Evolutionary conservation across 2,113 vertebrate species (phyloP), one percentile per base, ranked within the genome.

Genomic region (Vimba vimba): DNA sequence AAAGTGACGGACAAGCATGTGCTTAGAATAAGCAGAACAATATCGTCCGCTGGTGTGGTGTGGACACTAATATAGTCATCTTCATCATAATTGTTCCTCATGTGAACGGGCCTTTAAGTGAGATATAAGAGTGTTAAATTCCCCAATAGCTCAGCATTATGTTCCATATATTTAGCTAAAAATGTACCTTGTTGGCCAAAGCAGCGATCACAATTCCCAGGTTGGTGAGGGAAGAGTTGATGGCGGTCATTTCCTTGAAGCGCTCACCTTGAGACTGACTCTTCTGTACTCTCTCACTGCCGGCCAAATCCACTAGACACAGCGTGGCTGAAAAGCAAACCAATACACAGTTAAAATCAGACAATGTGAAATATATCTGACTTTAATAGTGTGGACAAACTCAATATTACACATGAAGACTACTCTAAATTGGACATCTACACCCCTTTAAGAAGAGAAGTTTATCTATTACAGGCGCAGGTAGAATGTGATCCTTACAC

Each of bases 231-330:
- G 98, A 99, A 86, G 95, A 93, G 92, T 99, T 99, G 93, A 99
- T 99, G 91, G 97, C 95, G 6, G 98, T 98, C 0, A 98, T 98
- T 91, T 99, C 98, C 0, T 98, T 97, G 87, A 99, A 96, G 30
- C 98, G 94, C 50, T 95, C 97, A 3, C 98, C 98, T 90, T 98
- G 97, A 0, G 97, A 97, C 0, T 98, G 97, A 0, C 97, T 98
- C 86, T 97, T 96, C 85, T 97, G 91, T 55, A 99, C 95, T 0
- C 98, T 94, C 93, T 99, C 98, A 0, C 97, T 99, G 5, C 98
- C 98, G 0, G 98, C 98, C 94, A 99, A 88, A 90, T 99, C 98
- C 90, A 99, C 97, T 89, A 99, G 88, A 90, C 98, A 99, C 89
- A 99, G 93, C 87, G 96, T 96, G 74, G 97, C 98, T 99, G 8